These are phyloP conservation scores for Lagopus leucura DNA, from an alignment of 2,113 vertebrate genomes.

Conservation along the genomic window DNA sequence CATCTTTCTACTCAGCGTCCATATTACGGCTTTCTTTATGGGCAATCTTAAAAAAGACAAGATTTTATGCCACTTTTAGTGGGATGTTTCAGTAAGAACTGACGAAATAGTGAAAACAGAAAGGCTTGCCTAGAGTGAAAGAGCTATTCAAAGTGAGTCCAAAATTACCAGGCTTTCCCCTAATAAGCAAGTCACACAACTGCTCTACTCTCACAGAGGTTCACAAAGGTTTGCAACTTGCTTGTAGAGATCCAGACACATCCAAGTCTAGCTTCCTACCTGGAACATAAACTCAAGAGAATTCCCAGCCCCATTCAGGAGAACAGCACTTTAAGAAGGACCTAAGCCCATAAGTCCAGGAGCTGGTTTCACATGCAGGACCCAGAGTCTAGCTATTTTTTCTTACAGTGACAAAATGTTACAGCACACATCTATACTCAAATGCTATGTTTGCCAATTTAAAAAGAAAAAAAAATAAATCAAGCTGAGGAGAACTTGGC, in stretches of 20 bases:
- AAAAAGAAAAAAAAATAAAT: too few relatives aligned
- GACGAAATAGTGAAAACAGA: neutral
- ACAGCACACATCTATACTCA: neutral
- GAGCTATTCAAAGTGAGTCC: neutral
- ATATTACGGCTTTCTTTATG: neutral
- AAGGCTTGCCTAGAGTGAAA: neutral
- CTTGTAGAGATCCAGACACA: neutral
- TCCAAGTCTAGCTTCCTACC: neutral
- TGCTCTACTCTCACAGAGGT: neutral
- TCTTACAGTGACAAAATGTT: neutral
- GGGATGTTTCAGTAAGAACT: neutral
- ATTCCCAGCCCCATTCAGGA: neutral
- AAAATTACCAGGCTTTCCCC: neutral
- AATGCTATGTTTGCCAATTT: neutral
- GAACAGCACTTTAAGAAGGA: neutral
- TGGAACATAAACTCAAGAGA: neutral
- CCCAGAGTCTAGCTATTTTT: neutral
- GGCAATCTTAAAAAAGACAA: neutral
- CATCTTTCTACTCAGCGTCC: neutral
- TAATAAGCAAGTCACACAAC: neutral
- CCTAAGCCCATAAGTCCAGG: fast-evolving
- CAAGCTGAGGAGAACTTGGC: neutral
- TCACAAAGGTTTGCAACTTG: fast-evolving
- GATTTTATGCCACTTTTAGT: neutral
- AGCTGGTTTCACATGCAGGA: neutral